These are phyloP conservation scores for Neolamprologus toae DNA, from an alignment of 2,113 vertebrate species.

Conservation along the genomic window DNA sequence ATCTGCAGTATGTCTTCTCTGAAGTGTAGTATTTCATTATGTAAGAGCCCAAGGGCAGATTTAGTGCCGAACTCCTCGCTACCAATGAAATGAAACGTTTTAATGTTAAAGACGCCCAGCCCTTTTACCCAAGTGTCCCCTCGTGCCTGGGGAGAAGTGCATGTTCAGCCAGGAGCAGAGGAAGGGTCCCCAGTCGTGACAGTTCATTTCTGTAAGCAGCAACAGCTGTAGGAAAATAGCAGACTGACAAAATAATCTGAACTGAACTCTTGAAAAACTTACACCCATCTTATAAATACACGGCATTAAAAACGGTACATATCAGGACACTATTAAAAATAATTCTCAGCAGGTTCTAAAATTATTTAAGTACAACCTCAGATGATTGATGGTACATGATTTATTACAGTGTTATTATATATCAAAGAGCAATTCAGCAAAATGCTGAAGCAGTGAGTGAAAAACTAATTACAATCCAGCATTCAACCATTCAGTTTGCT, in stretches of 20 bases:
- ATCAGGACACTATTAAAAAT: rapidly evolving
- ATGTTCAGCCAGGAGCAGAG: not conserved
- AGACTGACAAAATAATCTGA: not conserved
- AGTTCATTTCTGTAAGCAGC: not conserved
- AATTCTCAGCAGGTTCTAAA: not conserved
- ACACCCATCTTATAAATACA: not conserved
- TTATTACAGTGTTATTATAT: not conserved
- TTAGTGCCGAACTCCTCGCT: not conserved
- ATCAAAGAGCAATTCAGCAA: not conserved
- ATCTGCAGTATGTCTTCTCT: not conserved
- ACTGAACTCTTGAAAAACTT: not conserved
- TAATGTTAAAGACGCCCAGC: not conserved
- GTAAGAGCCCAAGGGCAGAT: not conserved
- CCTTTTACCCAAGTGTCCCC: not conserved
- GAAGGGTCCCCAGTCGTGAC: not conserved
- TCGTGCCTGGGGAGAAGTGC: not conserved
- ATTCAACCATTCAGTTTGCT: not conserved
- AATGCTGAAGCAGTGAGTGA: not conserved
- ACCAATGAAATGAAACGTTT: not conserved
- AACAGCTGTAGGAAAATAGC: not conserved
- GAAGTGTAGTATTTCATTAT: not conserved
- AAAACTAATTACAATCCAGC: not conserved
- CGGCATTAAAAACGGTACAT: not conserved
- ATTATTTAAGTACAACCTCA: not conserved
- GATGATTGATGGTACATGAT: not conserved